Base-by-base conservation (phyloP, 2,113 vertebrate genomes). In the Hypocryptadius cinnamomeus region DNA sequence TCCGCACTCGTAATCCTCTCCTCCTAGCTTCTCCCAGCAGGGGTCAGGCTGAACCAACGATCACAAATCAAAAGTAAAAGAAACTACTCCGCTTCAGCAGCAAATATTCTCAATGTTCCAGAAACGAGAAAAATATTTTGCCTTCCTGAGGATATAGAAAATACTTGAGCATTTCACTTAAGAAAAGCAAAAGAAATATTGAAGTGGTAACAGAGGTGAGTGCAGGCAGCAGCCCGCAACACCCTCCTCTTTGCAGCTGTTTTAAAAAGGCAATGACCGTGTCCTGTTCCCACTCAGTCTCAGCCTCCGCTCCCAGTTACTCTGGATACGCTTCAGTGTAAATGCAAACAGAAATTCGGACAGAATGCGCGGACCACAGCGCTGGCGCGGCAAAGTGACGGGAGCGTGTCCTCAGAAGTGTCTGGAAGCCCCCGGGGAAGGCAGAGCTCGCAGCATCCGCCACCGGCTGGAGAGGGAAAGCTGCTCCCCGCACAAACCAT, bases 21-120 rank as follows among this genome's bases (percentile, higher is more conserved):
- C 33, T 63, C 31, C n/a, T 35, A 61, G 51, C 31, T 91, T 95
- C 28, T 47, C 87, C 94, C 94, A 95, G 94, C 76, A 94, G 94
- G 91, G 87, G 93, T 96, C 93, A 91, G 95, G 40, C 96, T 79
- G 94, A 72, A 71, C 82, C 76, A 79, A 66, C 4, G 25, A 81
- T 86, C 66, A 30, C 83, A 64, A 88, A 90, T 19, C 66, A 70
- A 59, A 92, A 70, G 39, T 14, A 61, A 50, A 85, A 95, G 63
- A 28, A 73, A 35, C 60, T 45, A 0, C 48, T 48, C 48, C 9
- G n/a, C 30, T 63, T 27, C 57, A 31, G 42, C 54, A 19, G 44
- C 68, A 25, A 40, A 11, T 15, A 28, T 35, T 81, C 60, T 18
- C 63, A 31, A 0, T 17, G 50, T n/a, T 79, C 27, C 74, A 39